These are phyloP conservation scores for Tragelaphus strepsiceros DNA, from an alignment of 2,113 vertebrate genomes.

Conservation along the genomic window DNA sequence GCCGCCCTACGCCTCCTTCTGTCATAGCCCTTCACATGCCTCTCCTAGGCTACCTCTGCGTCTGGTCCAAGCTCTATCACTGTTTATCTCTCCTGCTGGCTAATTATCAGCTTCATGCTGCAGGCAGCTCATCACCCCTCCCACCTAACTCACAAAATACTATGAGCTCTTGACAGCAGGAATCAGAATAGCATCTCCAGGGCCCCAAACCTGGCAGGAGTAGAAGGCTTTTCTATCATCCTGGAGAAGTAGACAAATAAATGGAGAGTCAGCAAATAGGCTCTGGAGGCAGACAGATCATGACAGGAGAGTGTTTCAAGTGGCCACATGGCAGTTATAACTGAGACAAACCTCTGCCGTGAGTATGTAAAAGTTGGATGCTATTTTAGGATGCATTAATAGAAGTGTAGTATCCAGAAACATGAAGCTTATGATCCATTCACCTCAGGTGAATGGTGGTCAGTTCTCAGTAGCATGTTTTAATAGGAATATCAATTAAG, in stretches of 20 bases:
- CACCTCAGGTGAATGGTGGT: not conserved
- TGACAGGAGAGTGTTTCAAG: not conserved
- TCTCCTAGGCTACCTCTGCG: fast-evolving
- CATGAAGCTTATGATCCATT: not conserved
- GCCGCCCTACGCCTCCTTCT: not conserved
- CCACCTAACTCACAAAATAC: not conserved
- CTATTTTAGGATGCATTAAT: not conserved
- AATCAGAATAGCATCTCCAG: not conserved
- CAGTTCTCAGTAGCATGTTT: not conserved
- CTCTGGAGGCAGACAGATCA: not conserved
- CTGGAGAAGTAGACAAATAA: not conserved
- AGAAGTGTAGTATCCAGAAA: not conserved
- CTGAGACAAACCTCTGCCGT: not conserved
- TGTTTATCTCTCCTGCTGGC: not conserved
- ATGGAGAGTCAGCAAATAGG: not conserved
- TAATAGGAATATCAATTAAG: not conserved
- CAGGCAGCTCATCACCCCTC: not conserved
- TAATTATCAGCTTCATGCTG: not conserved
- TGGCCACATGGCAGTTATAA: not conserved
- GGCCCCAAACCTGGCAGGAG: not conserved
- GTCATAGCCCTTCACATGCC: not conserved
- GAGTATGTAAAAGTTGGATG: not conserved
- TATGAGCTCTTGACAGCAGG: not conserved
- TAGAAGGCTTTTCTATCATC: not conserved
- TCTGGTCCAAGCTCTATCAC: not conserved